phyloP scores from a whole-genome alignment of 2,888 invertebrate species.

The Gibbula magus region DNA sequence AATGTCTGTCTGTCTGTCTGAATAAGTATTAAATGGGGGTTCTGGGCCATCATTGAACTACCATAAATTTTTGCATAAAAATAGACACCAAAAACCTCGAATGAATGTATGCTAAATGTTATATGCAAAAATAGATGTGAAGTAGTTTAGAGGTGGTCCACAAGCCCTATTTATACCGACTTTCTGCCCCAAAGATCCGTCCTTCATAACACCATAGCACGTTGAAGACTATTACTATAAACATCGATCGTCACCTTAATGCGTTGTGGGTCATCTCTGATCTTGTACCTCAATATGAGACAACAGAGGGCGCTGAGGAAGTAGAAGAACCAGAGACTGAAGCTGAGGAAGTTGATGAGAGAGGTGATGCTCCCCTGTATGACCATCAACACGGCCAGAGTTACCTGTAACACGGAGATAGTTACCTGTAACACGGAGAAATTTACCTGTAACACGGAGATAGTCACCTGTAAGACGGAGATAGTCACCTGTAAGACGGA shows the following conservation, averaged over 20 bases:
- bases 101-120: too few species aligned
- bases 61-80: too few species aligned
- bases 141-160: too few species aligned
- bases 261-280: background rate
- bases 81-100: too few species aligned
- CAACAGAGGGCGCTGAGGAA: background rate
- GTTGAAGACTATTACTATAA: too few species aligned
- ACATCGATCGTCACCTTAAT: constrained; percentile 2
- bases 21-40: too few species aligned
- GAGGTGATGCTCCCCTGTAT: background rate
- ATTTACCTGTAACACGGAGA: background rate
- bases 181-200: too few species aligned
- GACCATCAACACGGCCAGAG: background rate
- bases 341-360: background rate
- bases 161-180: too few species aligned
- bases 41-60: too few species aligned
- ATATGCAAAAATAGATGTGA: too few species aligned
- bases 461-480: background rate
- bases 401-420: background rate
- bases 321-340: background rate
- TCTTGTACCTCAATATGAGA: background rate
- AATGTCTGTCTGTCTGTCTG: too few species aligned
- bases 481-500: background rate
- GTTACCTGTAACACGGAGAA: background rate
- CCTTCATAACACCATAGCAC: too few species aligned